These are phyloP conservation scores for Dromococcyx pavoninus DNA, from an alignment of 2,797 vertebrate species.

Conservation along the genomic window DNA sequence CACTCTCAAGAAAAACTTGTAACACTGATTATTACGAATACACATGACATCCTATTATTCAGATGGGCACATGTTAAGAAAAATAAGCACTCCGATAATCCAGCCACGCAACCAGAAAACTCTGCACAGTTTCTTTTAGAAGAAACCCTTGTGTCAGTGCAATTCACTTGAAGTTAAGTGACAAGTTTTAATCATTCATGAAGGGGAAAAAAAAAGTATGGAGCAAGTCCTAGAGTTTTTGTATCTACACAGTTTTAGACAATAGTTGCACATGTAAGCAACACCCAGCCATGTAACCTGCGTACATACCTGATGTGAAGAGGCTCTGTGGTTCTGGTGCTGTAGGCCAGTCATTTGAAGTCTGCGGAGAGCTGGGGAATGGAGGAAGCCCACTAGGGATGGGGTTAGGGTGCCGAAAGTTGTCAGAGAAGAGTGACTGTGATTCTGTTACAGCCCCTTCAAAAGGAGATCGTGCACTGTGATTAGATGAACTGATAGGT, in stretches of 20 bases:
- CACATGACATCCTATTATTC: neutral
- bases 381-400: constrained; percentile 91
- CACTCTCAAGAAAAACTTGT: neutral
- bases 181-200: neutral
- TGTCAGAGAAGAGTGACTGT: constrained; percentile 98
- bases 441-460: constrained; percentile 95
- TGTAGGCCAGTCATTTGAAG: constrained; percentile 93
- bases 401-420: constrained; percentile 97
- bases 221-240: neutral
- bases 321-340: constrained; percentile 98
- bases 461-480: constrained; percentile 92
- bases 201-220: neutral
- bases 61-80: neutral
- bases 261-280: neutral
- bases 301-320: constrained; percentile 92
- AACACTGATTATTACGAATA: neutral
- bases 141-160: neutral
- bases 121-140: neutral
- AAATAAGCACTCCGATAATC: neutral
- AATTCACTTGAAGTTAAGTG: neutral
- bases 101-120: neutral
- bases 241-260: neutral
- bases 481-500: constrained; percentile 91
- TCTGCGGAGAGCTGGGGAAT: constrained; percentile 90
- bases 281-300: neutral